These are phyloP conservation scores for Ianthella basta DNA, from an alignment of 37 sponge, comb jelly and placozoan species.

Conservation along the genomic window DNA sequence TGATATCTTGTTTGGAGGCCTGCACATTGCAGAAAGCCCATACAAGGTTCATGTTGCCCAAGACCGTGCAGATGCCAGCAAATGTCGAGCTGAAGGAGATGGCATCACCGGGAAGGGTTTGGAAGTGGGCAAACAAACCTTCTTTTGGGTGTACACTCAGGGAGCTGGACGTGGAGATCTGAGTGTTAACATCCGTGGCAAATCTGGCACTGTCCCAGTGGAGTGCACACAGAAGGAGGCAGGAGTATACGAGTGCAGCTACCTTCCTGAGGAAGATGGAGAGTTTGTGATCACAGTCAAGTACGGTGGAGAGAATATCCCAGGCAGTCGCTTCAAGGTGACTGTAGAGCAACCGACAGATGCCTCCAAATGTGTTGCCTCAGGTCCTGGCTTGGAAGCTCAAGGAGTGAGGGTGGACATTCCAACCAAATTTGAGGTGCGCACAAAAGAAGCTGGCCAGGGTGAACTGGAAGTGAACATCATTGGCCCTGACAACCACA, in stretches of 20 bases:
- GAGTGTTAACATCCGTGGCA: conserved; percentile 71
- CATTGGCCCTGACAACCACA: conserved; percentile 37
- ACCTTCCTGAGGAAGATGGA: conserved; percentile 77
- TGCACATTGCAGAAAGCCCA: conserved; percentile 90
- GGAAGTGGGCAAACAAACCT: conserved; percentile 74
- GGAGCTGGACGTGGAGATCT: conserved; percentile 92
- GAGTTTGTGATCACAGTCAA: conserved; percentile 87
- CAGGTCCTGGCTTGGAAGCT: conserved; percentile 90
- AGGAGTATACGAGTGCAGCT: conserved; percentile 62
- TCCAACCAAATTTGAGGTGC: conserved; percentile 84
- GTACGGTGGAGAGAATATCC: conserved; percentile 86
- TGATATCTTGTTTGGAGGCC: conserved; percentile 63
- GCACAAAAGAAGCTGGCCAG: conserved; percentile 86
- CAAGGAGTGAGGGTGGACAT: conserved; percentile 81
- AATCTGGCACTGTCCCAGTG: conserved; percentile 61
- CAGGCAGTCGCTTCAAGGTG: conserved; percentile 83
- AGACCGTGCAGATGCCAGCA: conserved; percentile 78
- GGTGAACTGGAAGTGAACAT: conserved; percentile 80
- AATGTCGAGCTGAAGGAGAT: conserved; percentile 88
- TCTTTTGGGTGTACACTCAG: conserved; percentile 79
- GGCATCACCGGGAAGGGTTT: conserved; percentile 78
- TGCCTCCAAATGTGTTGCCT: conserved; percentile 79
- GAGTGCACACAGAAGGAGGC: conserved; percentile 45
- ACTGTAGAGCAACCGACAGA: conserved; percentile 75
- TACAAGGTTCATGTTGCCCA: conserved; percentile 74